phyloP scores from a whole-genome alignment of 1,140 invertebrate genomes.

The Pogonus chalceus region DNA sequence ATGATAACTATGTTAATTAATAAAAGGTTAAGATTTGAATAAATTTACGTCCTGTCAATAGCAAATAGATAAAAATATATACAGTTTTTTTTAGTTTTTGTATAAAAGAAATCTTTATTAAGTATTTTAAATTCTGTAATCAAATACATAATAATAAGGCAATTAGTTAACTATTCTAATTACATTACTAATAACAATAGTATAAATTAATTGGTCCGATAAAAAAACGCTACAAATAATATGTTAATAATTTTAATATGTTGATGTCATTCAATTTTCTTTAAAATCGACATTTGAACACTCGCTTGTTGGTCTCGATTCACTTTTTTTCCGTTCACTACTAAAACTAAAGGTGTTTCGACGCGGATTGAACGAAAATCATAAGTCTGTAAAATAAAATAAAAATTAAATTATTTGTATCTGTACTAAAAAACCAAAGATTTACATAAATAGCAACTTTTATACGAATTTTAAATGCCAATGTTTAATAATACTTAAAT shows the following conservation, averaged over 20 bases:
- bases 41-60: no score
- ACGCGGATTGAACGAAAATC: slow-evolving; percentile 62
- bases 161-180: not conserved
- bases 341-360: slow-evolving; percentile 61
- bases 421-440: slow-evolving; percentile 11
- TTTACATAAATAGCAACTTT: no score
- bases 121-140: not conserved
- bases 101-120: no score
- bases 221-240: not conserved
- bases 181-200: no score
- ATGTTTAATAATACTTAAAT: no score
- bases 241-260: not conserved
- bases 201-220: slow-evolving; percentile 4
- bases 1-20: no score
- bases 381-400: slow-evolving; percentile 49
- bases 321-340: slow-evolving; percentile 66
- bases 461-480: no score
- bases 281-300: slow-evolving; percentile 32
- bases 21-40: no score
- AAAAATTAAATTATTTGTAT: slow-evolving; percentile 16
- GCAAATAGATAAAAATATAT: no score
- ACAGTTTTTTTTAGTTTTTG: no score
- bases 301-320: slow-evolving; percentile 58
- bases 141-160: not conserved
- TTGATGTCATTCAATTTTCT: slow-evolving; percentile 28